Conservation (phyloP, 2,888 invertebrate species). For the Ernsta delagoae region DNA sequence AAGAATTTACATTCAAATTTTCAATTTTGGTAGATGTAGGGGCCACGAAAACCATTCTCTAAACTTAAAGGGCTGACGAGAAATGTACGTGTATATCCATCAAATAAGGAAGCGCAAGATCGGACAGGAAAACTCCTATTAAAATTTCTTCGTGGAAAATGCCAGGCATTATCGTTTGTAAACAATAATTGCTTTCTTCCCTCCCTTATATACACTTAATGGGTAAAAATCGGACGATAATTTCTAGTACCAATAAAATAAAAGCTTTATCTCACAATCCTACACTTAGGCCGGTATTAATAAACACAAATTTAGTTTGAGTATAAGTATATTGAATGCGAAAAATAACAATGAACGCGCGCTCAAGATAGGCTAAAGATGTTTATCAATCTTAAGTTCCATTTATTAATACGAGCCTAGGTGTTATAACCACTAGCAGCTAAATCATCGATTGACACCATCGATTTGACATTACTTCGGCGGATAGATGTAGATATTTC, state of each 20-base stretch:
- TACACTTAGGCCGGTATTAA: too few relatives aligned
- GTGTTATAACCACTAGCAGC: too few relatives aligned
- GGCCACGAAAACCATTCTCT: neutral
- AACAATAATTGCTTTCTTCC: slow-evolving; percentile 5
- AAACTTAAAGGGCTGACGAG: slow-evolving; percentile 1
- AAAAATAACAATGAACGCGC: too few relatives aligned
- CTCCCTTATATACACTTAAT: neutral
- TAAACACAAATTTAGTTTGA: too few relatives aligned
- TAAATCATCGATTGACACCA: too few relatives aligned
- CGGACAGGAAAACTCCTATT: slow-evolving; percentile 7
- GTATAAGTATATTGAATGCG: too few relatives aligned
- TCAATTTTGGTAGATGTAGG: neutral
- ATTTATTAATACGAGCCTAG: too few relatives aligned
- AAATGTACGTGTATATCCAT: slow-evolving; percentile 13
- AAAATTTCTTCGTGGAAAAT: slow-evolving; percentile 5
- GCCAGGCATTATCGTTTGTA: neutral
- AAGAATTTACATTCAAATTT: neutral
- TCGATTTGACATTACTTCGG: too few relatives aligned
- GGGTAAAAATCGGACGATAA: neutral
- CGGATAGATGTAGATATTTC: too few relatives aligned
- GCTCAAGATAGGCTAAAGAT: too few relatives aligned
- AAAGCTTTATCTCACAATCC: neutral
- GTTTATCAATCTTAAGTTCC: too few relatives aligned
- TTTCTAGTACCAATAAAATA: neutral
- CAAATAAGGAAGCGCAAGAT: slow-evolving; percentile 27